Percentiles rank a stretch among this genome's conserved stretches.
Evolutionary conservation across 2,888 invertebrate genomes (phyloP).

Genomic region (Nomada goodeniana): DNA sequence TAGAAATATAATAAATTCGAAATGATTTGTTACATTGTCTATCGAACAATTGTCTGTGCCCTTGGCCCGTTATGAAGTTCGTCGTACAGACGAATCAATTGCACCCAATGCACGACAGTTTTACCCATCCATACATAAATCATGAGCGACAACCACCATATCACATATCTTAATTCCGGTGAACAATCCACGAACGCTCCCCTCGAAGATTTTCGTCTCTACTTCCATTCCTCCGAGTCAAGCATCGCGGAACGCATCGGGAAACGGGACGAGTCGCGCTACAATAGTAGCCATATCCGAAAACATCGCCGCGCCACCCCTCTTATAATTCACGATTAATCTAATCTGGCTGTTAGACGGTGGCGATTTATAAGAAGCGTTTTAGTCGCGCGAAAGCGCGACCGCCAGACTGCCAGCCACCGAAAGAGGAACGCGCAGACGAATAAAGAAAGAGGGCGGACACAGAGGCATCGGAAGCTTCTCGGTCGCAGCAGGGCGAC

Average conservation of each 20-base stretch:
- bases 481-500: conserved; percentile 52
- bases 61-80: too few relatives aligned
- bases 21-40: too few relatives aligned
- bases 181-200: too few relatives aligned
- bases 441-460: conserved; percentile 24
- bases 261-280: neutral
- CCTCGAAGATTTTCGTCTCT: neutral
- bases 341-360: conserved; percentile 72
- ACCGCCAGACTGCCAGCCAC: conserved; percentile 15
- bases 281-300: neutral
- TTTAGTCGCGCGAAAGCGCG: conserved; percentile 66
- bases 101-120: too few relatives aligned
- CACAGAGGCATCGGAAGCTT: conserved; percentile 29
- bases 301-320: conserved; percentile 34
- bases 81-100: too few relatives aligned
- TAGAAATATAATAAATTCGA: too few relatives aligned
- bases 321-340: conserved; percentile 79
- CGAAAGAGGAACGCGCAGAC: neutral
- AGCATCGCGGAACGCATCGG: neutral
- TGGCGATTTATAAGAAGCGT: conserved; percentile 72
- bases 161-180: too few relatives aligned
- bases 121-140: too few relatives aligned
- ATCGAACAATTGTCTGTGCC: too few relatives aligned
- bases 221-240: too few relatives aligned
- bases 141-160: too few relatives aligned